phyloP scores from a whole-genome alignment of 1,140 invertebrate genomes.

The Octopus bimaculoides region DNA sequence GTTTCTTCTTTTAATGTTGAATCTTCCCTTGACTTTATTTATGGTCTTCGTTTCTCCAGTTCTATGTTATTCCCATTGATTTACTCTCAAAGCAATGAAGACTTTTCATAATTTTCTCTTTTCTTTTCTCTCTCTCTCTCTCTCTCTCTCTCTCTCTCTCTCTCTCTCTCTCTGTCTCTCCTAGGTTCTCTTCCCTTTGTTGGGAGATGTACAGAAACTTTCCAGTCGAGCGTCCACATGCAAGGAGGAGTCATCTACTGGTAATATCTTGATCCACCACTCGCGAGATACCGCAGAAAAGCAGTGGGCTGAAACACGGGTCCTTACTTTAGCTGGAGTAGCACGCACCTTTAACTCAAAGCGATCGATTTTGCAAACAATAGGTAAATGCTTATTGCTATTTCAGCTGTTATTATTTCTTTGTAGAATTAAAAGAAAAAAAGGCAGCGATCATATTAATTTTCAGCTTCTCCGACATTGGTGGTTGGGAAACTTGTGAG shows the following conservation, averaged over 20 bases:
- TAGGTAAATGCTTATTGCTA: conserved; percentile 60
- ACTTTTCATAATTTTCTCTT: no score
- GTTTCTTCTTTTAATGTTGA: no score
- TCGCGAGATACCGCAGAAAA: conserved; percentile 98
- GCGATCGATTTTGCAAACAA: conserved; percentile 75
- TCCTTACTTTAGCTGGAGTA: conserved; percentile 73
- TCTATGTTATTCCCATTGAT: no score
- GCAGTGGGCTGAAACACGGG: conserved; percentile 98
- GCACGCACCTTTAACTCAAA: conserved; percentile 86
- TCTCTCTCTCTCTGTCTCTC: not conserved
- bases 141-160: not conserved
- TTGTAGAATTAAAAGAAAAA: no score
- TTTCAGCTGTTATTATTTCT: not conserved
- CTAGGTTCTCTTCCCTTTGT: conserved; percentile 87
- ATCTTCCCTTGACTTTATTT: no score
- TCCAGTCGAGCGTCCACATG: conserved; percentile 91
- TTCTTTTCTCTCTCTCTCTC: not conserved
- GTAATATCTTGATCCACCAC: conserved; percentile 97
- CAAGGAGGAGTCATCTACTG: conserved; percentile 74
- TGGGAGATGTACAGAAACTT: conserved; percentile 87
- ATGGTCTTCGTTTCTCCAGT: no score
- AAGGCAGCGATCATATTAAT: no score
- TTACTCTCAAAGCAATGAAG: no score
- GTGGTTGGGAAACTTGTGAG: no score
- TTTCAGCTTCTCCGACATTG: no score